Conservation (phyloP, 1,140 invertebrate species). For the Tetragonula clypearis region DNA sequence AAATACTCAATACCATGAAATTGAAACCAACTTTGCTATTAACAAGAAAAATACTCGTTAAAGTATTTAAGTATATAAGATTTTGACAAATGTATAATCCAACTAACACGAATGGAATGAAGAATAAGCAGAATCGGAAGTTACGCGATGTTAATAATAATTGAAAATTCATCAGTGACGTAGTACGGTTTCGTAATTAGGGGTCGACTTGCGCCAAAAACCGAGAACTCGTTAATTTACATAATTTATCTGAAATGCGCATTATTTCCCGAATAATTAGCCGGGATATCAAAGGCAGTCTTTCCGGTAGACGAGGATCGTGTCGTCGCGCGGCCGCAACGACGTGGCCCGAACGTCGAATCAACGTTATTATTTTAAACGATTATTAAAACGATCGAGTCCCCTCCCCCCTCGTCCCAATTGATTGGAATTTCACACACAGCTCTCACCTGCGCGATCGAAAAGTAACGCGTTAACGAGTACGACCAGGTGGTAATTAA, state of each 20-base stretch:
- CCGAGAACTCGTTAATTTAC: not conserved
- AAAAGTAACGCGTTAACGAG: conserved; percentile 30
- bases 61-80: too few species aligned
- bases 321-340: not conserved
- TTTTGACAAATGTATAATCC: too few species aligned
- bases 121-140: too few species aligned
- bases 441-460: not conserved
- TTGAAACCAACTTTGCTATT: not conserved
- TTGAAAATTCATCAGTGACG: too few species aligned
- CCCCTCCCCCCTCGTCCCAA: not conserved
- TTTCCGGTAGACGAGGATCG: not conserved
- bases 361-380: conserved; percentile 24
- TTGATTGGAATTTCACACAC: conserved; percentile 8
- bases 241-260: not conserved
- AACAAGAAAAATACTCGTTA: too few species aligned
- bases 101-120: too few species aligned
- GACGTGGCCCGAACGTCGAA: not conserved
- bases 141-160: too few species aligned
- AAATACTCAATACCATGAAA: not conserved
- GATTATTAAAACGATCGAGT: conserved; percentile 33
- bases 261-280: not conserved
- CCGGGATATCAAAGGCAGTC: not conserved
- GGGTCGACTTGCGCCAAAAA: too few species aligned
- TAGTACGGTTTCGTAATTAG: too few species aligned
- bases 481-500: conserved; percentile 18